Base-by-base conservation (phyloP, 1,140 invertebrate genomes). In the Nasonia giraulti region DNA sequence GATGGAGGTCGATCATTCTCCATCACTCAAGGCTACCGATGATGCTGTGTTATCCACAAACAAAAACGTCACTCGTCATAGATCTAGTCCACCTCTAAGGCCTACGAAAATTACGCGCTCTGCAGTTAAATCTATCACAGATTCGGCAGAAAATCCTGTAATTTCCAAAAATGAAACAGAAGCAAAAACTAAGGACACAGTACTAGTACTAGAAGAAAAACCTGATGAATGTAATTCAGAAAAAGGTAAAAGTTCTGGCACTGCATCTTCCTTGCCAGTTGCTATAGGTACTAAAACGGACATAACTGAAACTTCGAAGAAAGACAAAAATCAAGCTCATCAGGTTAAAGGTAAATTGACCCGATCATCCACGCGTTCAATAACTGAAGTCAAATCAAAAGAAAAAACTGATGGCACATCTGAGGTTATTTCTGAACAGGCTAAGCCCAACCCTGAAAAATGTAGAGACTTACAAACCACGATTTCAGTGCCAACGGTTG, bases 21-120 rank as follows among this genome's bases (percentile, higher is more conserved):
- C 12, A 23, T 8, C 37, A 27, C 8, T 23, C 0, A 69, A 80
- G 40, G 6, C 37, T n/a, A 8, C 12, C 11, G 40, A 17, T 80
- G 14, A 80, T 23, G 12, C 40, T 12, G 23, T 2, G 10, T 76
- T 14, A 20, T 14, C 47, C 1, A 33, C n/a, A 12, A 82, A 2
- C 10, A 82, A 62, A 44, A n/a, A 14, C 7, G 17, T 77, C 33
- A 20, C 66, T 74, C 27, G 68, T 12, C 5, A 80, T 71, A 84
- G 78, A 50, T 68, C 23, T 81, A 85, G 73, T 85, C 83, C 71
- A 47, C 76, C 76, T 47, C 10, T 68, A 27, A 80, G 73, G 10
- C 71, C 44, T 14, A 47, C 23, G 5, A 85, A 85, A 81, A 23
- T 69, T 5, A 85, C 78, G 17, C 78, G 75, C 2, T 77, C 50